phyloP scores from a whole-genome alignment of 1,140 invertebrate genomes.

The Drosophila athabasca region DNA sequence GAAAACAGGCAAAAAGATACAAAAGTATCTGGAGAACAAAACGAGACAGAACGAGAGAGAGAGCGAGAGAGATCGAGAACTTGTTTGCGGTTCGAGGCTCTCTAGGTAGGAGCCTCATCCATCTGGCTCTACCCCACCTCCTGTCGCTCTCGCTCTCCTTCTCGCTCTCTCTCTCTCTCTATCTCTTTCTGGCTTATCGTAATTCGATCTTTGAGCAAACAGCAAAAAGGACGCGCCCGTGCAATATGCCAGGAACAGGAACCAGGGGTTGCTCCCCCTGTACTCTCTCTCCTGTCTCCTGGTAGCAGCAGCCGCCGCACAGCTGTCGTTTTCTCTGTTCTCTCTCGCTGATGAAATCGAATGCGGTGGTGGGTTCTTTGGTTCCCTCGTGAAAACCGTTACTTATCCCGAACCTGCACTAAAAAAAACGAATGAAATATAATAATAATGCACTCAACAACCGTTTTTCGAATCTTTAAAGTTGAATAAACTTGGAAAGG shows the following conservation, averaged over 20 bases:
- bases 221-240: conserved; percentile 75
- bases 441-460: conserved; percentile 3
- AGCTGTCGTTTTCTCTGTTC: conserved; percentile 60
- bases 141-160: conserved; percentile 6
- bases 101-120: conserved; percentile 41
- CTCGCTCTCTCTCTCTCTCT: not conserved
- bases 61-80: conserved; percentile 31
- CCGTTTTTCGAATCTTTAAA: conserved; percentile 7
- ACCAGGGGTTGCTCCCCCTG: conserved; percentile 58
- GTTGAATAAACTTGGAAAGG: conserved; percentile 38
- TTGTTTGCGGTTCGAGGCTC: conserved; percentile 31
- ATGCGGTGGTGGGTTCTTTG: conserved; percentile 43
- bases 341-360: conserved; percentile 31
- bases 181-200: conserved; percentile 47
- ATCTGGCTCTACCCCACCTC: not conserved
- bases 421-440: not conserved
- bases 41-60: conserved; percentile 12
- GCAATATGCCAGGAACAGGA: conserved; percentile 64
- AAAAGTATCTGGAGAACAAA: conserved; percentile 23
- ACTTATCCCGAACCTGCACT: conserved; percentile 41
- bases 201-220: conserved; percentile 72
- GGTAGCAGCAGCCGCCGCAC: conserved; percentile 26
- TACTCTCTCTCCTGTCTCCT: conserved; percentile 21
- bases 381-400: conserved; percentile 27
- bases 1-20: conserved; percentile 31